A percentile compares a stretch with the other conserved stretches of the same genome.
These are phyloP conservation scores for Oplegnathus fasciatus DNA, from an alignment of 2,113 vertebrate genomes.

Conservation along the genomic window DNA sequence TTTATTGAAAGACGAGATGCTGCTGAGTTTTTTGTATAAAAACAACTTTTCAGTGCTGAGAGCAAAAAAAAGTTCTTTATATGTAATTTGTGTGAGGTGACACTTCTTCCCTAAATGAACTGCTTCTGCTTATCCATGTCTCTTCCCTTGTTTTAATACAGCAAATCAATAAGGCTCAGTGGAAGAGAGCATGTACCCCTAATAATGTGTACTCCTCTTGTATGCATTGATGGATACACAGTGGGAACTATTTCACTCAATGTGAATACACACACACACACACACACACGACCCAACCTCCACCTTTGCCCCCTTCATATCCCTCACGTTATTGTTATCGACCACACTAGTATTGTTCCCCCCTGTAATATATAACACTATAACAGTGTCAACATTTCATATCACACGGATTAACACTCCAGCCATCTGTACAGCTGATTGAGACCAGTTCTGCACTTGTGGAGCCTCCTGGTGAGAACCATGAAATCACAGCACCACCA, in stretches of 20 bases:
- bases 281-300: background rate
- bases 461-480: slow-evolving; percentile 47
- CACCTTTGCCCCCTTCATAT: slow-evolving; percentile 47
- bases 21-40: background rate
- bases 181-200: background rate
- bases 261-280: background rate
- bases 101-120: background rate
- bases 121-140: background rate
- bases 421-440: slow-evolving; percentile 34
- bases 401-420: slow-evolving; percentile 64
- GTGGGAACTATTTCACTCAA: background rate
- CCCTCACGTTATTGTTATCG: slow-evolving; percentile 60
- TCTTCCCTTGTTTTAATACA: background rate
- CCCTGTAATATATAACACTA: slow-evolving; percentile 39
- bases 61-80: background rate
- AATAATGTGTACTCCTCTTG: background rate
- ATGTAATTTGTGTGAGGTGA: background rate
- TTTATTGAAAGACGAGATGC: background rate
- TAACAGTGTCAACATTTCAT: slow-evolving; percentile 79
- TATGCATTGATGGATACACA: background rate
- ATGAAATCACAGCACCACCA: slow-evolving; percentile 59
- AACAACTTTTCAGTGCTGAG: background rate
- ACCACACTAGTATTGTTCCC: slow-evolving; percentile 45
- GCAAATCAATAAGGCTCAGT: slow-evolving; percentile 6
- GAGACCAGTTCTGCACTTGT: slow-evolving; percentile 15